phyloP scores from a whole-genome alignment of 2,888 invertebrate genomes.

The Phalera bucephala region DNA sequence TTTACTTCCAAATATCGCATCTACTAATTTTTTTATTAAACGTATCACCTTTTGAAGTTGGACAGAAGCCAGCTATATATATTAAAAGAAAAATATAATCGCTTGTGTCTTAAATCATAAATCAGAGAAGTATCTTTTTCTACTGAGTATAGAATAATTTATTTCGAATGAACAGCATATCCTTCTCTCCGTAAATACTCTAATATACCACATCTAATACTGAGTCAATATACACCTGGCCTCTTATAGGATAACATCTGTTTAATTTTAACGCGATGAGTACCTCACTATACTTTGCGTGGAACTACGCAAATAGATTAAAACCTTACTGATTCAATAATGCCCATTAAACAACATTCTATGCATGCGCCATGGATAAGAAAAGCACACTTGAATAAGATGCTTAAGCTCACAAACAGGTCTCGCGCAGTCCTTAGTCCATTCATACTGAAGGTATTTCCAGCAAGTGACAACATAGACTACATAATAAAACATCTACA shows the following conservation, averaged over 20 bases:
- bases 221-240: not conserved
- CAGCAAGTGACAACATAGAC: constrained; percentile 25
- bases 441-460: constrained; percentile 43
- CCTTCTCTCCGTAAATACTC: no score
- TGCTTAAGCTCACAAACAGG: constrained; percentile 24
- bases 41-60: not conserved
- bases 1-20: constrained; percentile 11
- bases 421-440: constrained; percentile 12
- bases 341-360: constrained; percentile 1
- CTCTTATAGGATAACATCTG: not conserved
- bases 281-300: not conserved
- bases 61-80: not conserved
- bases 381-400: constrained; percentile 16
- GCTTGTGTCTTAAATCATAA: no score
- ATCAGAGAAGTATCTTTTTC: no score
- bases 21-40: no score
- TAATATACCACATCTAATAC: not conserved
- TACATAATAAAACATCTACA: constrained; percentile 31
- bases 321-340: not conserved
- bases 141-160: no score
- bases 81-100: no score
- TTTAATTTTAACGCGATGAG: no score
- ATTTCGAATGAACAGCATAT: no score
- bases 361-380: constrained; percentile 9
- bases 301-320: not conserved